Evolutionary conservation across 2,888 invertebrate genomes (phyloP).

Genomic region (Fissipunctia ypsillon): DNA sequence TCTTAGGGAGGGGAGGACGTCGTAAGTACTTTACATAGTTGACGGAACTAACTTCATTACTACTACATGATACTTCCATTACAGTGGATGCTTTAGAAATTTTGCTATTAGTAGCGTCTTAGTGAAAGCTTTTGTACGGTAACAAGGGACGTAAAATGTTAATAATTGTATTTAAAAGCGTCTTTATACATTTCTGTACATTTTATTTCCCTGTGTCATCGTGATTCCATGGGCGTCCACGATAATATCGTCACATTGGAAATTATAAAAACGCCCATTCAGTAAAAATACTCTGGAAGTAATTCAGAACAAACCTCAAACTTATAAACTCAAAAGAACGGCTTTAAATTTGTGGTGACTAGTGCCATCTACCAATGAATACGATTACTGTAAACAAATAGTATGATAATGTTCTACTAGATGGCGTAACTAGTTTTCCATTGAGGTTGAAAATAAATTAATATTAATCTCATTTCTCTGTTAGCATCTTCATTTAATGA

Average conservation of each 20-base stretch:
- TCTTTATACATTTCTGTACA: background rate
- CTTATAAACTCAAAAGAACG: background rate
- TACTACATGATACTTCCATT: conserved; percentile 79
- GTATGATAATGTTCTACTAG: background rate
- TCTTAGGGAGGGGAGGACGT: conserved; percentile 72
- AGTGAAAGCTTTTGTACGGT: background rate
- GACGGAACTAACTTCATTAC: conserved; percentile 75
- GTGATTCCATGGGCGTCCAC: background rate
- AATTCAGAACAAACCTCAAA: background rate
- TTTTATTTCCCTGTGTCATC: background rate
- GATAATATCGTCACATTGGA: background rate
- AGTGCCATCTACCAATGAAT: conserved; percentile 32
- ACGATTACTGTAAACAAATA: background rate
- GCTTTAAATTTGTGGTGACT: background rate
- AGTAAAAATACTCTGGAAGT: background rate
- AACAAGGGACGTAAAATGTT: background rate
- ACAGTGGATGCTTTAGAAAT: conserved; percentile 34
- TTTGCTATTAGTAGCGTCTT: background rate
- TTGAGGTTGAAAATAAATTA: background rate
- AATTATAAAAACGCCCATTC: background rate
- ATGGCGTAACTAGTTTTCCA: conserved; percentile 6
- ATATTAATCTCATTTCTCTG: background rate
- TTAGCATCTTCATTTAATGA: background rate
- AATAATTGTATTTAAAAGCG: too few species aligned
- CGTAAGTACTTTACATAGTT: conserved; percentile 73